Evolutionary conservation across 2,888 invertebrate genomes (phyloP).

Genomic region (Tiliacea aurago): DNA sequence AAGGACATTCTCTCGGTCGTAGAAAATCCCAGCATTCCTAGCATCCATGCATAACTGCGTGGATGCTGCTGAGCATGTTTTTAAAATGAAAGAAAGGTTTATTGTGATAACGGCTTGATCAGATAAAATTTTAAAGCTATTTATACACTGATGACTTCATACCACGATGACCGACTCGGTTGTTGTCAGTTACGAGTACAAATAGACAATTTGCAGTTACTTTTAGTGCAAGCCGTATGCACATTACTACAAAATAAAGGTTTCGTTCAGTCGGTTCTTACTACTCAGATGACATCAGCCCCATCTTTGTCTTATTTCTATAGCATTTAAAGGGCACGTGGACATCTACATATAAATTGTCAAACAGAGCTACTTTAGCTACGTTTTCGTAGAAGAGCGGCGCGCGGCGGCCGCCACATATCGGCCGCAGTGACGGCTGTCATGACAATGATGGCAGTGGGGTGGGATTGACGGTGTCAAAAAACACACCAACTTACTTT

Average conservation of each 20-base stretch:
- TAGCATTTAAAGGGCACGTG: conserved; percentile 32
- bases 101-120: background rate
- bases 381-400: background rate
- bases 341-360: conserved; percentile 16
- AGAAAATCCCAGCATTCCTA: background rate
- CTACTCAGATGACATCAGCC: conserved; percentile 42
- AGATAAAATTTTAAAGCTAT: background rate
- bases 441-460: background rate
- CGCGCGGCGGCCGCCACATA: no score
- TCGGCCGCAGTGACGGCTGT: background rate
- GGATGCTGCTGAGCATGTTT: background rate
- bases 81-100: background rate
- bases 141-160: conserved; percentile 18
- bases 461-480: no score
- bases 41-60: no score
- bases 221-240: conserved; percentile 2
- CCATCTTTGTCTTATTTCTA: conserved; percentile 13
- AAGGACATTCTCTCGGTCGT: background rate
- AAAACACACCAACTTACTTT: background rate
- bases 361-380: conserved; percentile 1
- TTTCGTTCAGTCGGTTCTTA: conserved; percentile 4
- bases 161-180: background rate
- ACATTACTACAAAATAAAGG: conserved; percentile 11
- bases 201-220: background rate
- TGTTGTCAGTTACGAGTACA: conserved; percentile 25